phyloP scores from a whole-genome alignment of 2,113 vertebrate genomes.

The Oreochromis spilurus region DNA sequence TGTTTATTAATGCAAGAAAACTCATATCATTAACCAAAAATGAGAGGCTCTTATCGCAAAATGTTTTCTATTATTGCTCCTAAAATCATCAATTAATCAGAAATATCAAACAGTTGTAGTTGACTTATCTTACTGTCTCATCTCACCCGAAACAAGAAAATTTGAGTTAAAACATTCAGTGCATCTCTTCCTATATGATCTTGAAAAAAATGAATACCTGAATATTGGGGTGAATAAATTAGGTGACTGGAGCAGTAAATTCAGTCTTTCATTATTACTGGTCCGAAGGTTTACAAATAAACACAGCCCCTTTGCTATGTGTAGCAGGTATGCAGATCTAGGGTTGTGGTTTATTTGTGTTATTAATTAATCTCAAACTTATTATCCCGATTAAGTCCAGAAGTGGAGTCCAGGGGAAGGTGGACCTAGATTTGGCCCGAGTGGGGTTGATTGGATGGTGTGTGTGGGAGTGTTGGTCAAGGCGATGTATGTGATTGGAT shows the following conservation, averaged over 20 bases:
- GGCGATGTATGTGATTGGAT: not conserved
- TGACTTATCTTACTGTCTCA: not conserved
- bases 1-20: not conserved
- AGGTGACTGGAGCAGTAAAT: not conserved
- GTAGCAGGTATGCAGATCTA: not conserved
- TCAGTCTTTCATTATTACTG: not conserved
- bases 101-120: not conserved
- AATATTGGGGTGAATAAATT: not conserved
- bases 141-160: not conserved
- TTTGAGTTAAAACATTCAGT: not conserved
- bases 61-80: not conserved
- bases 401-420: not conserved
- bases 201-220: not conserved
- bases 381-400: not conserved
- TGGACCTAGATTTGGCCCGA: not conserved
- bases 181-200: not conserved
- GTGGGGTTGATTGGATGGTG: not conserved
- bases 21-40: not conserved
- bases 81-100: not conserved
- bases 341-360: not conserved
- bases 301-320: not conserved
- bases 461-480: not conserved
- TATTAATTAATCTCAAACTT: not conserved
- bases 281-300: not conserved
- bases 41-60: not conserved